Percentiles rank a stretch among this genome's conserved stretches.
phyloP scores from a whole-genome alignment of 1,140 invertebrate genomes.

The Rhagoletis pomonella region DNA sequence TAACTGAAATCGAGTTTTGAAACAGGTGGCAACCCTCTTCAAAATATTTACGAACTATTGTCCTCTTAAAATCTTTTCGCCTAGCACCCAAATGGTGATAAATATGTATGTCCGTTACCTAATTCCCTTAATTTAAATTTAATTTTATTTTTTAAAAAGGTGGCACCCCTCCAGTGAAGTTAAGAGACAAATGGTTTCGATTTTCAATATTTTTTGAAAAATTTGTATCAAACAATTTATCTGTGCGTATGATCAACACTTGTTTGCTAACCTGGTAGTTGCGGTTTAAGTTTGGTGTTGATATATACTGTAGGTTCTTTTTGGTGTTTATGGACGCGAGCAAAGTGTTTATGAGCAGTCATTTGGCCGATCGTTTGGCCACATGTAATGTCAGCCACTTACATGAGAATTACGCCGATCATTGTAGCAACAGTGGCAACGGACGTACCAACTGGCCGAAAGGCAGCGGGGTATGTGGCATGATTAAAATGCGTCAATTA shows the following conservation, averaged over 20 bases:
- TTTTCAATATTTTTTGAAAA: no score
- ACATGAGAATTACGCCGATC: constrained; percentile 30
- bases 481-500: constrained; percentile 20
- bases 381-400: constrained; percentile 12
- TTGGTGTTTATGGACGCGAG: neutral
- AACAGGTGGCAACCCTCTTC: no score
- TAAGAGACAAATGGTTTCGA: no score
- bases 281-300: neutral
- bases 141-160: no score
- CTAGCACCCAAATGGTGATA: no score
- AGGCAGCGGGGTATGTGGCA: constrained; percentile 11
- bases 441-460: neutral
- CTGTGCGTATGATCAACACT: neutral
- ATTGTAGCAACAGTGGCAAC: neutral
- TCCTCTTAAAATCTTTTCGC: no score
- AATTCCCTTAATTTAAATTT: no score
- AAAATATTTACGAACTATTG: no score
- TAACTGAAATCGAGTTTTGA: no score
- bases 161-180: no score
- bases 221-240: no score
- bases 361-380: neutral
- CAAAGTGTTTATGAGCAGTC: constrained; percentile 6
- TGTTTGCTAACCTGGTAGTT: neutral
- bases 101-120: no score
- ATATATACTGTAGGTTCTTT: neutral